Base-by-base conservation (phyloP, 2,797 vertebrate genomes). In the Aldrovandia affinis region DNA sequence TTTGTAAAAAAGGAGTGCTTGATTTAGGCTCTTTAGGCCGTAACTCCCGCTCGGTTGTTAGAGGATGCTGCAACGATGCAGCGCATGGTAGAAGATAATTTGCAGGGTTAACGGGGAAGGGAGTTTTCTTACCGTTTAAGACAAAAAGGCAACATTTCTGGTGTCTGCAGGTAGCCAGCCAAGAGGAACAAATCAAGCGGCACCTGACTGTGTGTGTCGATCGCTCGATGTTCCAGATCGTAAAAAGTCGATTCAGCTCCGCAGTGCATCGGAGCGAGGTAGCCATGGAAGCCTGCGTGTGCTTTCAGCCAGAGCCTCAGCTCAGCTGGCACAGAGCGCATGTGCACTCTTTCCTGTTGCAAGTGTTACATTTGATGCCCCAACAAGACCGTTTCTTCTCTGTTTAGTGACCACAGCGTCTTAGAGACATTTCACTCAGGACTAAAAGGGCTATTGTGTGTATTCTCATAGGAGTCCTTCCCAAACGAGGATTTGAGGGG, bases 31-130 rank as follows among this genome's bases (percentile, higher is more conserved):
- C 25, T n/a, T n/a, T n/a, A n/a, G 0, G 63, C 63, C 9, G 20
- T 47, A 84, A 70, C 52, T 55, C 78, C 65, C 44, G 22, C 68
- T 75, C n/a, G 12, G 22, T 42, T 20, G 52, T 81, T 81, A 55
- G 57, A n/a, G 68, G 20, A 42, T 18, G 55, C 80, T 77, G 63
- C 39, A 65, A 63, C 14, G 80, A 61, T 18, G 80, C 55, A 39
- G 42, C 4, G 28, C 28, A 12, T 9, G 0, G 36, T 1, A 75
- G 47, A 84, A 55, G 30, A 59, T 50, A 25, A 75, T 54, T 14
- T n/a, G 15, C 59, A 33, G 65, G 84, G 80, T 81, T 85, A 85
- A 85, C 68, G 50, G 80, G 70, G 65, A n/a, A 18, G 52, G 30
- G n/a, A 22, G 25, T 81, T 85, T 85, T 85, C 81, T 50, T 33